Base-by-base conservation (phyloP, 1,140 invertebrate species). In the Drosophila elegans region DNA sequence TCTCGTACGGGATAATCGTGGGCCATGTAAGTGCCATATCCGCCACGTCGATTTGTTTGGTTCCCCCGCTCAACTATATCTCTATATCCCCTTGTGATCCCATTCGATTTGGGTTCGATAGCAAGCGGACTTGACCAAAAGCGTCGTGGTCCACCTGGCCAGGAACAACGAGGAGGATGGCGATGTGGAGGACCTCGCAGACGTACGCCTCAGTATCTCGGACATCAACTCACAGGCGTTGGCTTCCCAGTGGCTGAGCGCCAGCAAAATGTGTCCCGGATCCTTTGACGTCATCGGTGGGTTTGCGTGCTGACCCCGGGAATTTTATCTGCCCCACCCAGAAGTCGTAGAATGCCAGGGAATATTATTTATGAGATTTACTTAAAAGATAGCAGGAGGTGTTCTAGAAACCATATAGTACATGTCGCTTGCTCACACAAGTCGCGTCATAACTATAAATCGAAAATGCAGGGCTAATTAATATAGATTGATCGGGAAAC, bases 241-340 rank as follows among this genome's bases (percentile, higher is more conserved):
- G 59, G 85, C 91, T 5, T 74, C 90, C 13, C 91, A 92, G 61
- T 92, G 91, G 91, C 59, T 91, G 0, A 88, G 82, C 44, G 91
- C 91, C 2, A 81, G 79, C 36, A 92, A 91, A 89, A 92, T 92
- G 91, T 90, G 86, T 55, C 91, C 91, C 27, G 91, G 91, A 41
- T 92, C 91, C 32, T 92, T 92, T 73, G 80, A 79, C 68, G 91
- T 92, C 38, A 82, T 92, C 62, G 91, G 91, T 92, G 60, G 55
- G 69, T 57, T 60, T 46, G 13, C 6, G 11, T 41, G 61, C 6
- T 9, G 21, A 25, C 55, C 13, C 39, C 12, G 6, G 27, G 13
- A 57, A 36, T 42, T 13, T 41, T 4, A 25, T 62, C 3, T 46
- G 49, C 49, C 49, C 49, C 11, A 52, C 49, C 49, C 32, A 27